Evolutionary conservation across 2,797 vertebrate genomes (phyloP).

Genomic region (Prionace glauca): DNA sequence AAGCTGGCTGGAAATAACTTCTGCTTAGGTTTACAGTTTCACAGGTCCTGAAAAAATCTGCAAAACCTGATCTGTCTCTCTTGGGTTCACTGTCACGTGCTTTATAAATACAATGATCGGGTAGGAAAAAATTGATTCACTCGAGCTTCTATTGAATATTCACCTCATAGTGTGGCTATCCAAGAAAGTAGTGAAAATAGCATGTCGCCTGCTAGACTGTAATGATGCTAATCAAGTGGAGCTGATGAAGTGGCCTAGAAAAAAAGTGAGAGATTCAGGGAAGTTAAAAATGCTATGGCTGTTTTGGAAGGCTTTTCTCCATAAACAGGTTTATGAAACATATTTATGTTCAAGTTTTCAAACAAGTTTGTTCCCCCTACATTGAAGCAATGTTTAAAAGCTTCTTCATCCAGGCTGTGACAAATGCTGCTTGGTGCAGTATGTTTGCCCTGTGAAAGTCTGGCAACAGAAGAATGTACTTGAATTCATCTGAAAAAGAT

Average conservation of each 20-base stretch:
- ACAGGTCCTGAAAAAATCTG: neutral
- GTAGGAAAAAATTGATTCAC: neutral
- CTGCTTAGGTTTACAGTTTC: neutral
- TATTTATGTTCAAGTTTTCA: neutral
- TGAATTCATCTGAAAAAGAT: neutral
- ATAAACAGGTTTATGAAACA: neutral
- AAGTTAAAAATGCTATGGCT: neutral
- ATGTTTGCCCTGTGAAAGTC: conserved; percentile 52
- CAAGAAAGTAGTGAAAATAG: neutral
- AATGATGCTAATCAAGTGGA: neutral
- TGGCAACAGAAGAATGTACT: neutral
- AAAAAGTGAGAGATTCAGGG: too few species aligned
- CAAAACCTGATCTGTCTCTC: neutral
- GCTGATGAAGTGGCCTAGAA: neutral
- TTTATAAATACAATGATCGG: conserved; percentile 4
- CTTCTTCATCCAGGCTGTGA: conserved; percentile 53
- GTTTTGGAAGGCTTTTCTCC: neutral
- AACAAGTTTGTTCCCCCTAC: conserved; percentile 44
- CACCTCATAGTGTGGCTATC: neutral
- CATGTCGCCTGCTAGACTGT: neutral
- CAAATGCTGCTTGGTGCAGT: conserved; percentile 50
- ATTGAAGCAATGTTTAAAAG: conserved; percentile 44
- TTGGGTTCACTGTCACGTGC: neutral
- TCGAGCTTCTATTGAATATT: neutral
- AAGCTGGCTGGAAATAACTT: conserved; percentile 9